Percentiles rank a stretch among this genome's conserved stretches.
Conservation (phyloP, 1,140 invertebrate genomes). For the Patella vulgata region DNA sequence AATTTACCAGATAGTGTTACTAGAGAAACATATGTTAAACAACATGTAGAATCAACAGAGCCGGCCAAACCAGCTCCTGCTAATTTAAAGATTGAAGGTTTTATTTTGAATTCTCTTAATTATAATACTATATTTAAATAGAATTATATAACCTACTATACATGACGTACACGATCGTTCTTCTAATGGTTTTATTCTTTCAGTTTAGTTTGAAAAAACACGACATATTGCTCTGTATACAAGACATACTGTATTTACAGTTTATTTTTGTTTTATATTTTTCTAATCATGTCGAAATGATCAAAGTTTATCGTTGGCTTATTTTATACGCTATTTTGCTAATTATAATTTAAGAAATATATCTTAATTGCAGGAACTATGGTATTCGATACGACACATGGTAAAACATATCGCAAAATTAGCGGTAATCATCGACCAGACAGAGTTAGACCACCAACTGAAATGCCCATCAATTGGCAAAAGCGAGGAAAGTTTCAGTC, state of each 20-base stretch:
- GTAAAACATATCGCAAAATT: slow-evolving; percentile 50
- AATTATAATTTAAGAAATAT: too few relatives aligned
- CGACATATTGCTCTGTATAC: too few relatives aligned
- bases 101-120: not conserved
- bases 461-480: slow-evolving; percentile 11
- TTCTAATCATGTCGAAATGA: too few relatives aligned
- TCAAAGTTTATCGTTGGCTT: too few relatives aligned
- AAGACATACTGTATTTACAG: too few relatives aligned
- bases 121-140: not conserved
- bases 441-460: slow-evolving; percentile 28
- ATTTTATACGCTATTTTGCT: too few relatives aligned
- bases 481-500: slow-evolving; percentile 40
- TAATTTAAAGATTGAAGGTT: slow-evolving; percentile 58
- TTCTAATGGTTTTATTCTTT: not conserved
- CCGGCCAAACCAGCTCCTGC: slow-evolving; percentile 37
- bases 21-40: slow-evolving; percentile 43
- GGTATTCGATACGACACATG: slow-evolving; percentile 51
- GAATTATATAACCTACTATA: not conserved
- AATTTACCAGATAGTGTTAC: slow-evolving; percentile 43
- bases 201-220: too few relatives aligned
- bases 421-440: slow-evolving; percentile 45
- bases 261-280: too few relatives aligned
- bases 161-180: not conserved
- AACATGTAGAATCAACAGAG: slow-evolving; percentile 33
- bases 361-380: slow-evolving; percentile 39